These are phyloP conservation scores for Papilio polytes DNA, from an alignment of 1,140 invertebrate species.

Conservation along the genomic window DNA sequence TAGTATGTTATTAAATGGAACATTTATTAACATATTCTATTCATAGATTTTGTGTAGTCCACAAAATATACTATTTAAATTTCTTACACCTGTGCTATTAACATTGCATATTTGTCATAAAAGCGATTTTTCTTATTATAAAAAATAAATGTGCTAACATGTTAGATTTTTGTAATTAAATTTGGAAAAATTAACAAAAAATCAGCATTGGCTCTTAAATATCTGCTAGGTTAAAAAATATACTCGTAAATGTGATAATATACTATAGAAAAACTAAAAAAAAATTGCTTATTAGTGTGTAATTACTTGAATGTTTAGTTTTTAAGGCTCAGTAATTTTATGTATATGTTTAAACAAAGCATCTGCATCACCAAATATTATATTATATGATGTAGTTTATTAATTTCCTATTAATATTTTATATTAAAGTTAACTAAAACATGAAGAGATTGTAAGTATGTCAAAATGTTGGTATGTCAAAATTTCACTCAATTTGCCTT, in stretches of 20 bases:
- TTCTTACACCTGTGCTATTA: conserved; percentile 48
- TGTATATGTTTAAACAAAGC: not conserved
- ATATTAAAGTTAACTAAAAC: not conserved
- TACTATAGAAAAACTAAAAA: conserved; percentile 70
- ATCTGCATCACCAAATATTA: not conserved
- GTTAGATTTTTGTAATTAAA: conserved; percentile 63
- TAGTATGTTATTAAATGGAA: not conserved
- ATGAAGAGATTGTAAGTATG: not conserved
- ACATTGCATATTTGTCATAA: conserved; percentile 42
- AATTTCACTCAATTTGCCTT: not conserved
- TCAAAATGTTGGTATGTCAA: not conserved
- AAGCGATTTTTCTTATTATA: conserved; percentile 2
- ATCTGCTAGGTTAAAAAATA: conserved; percentile 68
- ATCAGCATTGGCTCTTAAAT: conserved; percentile 64
- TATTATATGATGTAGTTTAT: not conserved
- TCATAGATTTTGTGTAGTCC: conserved; percentile 3
- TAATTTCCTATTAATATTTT: not conserved
- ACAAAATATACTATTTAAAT: conserved; percentile 4
- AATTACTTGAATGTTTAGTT: conserved; percentile 63
- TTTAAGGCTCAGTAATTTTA: conserved; percentile 56
- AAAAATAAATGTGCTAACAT: conserved; percentile 43
- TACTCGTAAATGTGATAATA: conserved; percentile 81
- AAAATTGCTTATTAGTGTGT: conserved; percentile 78
- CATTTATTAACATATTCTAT: not conserved
- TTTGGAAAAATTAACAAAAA: conserved; percentile 60